Conservation (phyloP, 53 echinoderm and acorn worm species). For the Antedon mediterranea region DNA sequence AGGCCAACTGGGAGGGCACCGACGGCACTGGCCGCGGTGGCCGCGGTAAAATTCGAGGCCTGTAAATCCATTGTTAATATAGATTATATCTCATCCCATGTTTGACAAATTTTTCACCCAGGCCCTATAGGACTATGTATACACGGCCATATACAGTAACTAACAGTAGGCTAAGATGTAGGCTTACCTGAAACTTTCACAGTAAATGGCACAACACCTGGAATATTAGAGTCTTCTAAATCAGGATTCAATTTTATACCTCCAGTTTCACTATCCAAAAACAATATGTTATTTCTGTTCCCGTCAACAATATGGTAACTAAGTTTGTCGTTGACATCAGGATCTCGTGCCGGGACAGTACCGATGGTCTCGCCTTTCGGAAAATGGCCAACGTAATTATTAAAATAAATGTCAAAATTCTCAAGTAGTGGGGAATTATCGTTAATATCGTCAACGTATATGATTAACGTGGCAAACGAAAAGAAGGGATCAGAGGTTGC, state of each 20-base stretch:
- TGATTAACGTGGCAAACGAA: conserved; percentile 38
- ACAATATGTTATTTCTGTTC: conserved; percentile 53
- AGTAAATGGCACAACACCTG: conserved; percentile 53
- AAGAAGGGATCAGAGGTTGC: conserved; percentile 82
- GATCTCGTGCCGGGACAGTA: conserved; percentile 73
- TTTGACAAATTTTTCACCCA: too few species aligned
- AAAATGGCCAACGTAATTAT: conserved; percentile 87
- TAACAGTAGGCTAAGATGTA: too few species aligned
- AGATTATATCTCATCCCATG: too few species aligned
- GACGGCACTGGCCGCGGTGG: too few species aligned
- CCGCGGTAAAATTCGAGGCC: too few species aligned
- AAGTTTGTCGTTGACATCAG: conserved; percentile 63
- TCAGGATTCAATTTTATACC: conserved; percentile 66
- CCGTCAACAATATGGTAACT: conserved; percentile 44
- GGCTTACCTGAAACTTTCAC: conserved; percentile 87
- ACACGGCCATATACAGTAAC: too few species aligned
- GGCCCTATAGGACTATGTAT: too few species aligned
- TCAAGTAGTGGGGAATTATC: conserved; percentile 73
- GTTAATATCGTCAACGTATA: conserved; percentile 72
- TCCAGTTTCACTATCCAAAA: conserved; percentile 61
- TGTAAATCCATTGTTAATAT: too few species aligned
- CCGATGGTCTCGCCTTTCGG: conserved; percentile 67
- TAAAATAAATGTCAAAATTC: conserved; percentile 88
- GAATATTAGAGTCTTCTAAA: conserved; percentile 58
- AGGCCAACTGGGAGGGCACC: too few species aligned